These are phyloP conservation scores for Drosophila crucigera DNA, from an alignment of 2,888 invertebrate genomes.

Conservation along the genomic window DNA sequence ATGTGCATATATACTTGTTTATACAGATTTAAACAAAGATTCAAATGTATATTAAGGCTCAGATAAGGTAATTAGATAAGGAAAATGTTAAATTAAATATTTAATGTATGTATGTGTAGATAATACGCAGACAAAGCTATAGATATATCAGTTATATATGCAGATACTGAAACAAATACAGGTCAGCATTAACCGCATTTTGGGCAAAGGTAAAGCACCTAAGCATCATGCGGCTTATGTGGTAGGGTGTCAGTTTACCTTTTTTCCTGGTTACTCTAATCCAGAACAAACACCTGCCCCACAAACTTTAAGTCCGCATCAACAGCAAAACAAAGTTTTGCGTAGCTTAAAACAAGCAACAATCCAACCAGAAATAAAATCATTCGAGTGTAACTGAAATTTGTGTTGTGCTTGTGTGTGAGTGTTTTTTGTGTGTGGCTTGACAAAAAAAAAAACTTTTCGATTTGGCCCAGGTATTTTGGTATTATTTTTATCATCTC, in stretches of 20 bases:
- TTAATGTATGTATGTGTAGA: background rate
- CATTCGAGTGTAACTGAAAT: conserved; percentile 68
- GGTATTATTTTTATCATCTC: conserved; percentile 39
- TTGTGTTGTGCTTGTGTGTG: conserved; percentile 26
- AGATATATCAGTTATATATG: background rate
- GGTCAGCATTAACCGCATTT: conserved; percentile 11
- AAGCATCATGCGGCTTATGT: conserved; percentile 30
- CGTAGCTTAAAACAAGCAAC: conserved; percentile 51
- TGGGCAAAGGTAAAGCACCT: conserved; percentile 11
- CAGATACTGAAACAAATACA: background rate
- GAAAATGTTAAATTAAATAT: background rate
- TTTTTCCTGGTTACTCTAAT: conserved; percentile 41
- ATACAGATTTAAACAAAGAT: background rate
- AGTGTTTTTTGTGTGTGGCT: conserved; percentile 16
- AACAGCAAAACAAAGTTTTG: conserved; percentile 64
- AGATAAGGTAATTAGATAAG: background rate
- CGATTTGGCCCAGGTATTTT: conserved; percentile 63
- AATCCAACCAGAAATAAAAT: conserved; percentile 68
- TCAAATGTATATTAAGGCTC: background rate
- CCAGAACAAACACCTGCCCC: conserved; percentile 72
- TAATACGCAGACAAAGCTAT: background rate
- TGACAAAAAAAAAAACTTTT: conserved; percentile 64
- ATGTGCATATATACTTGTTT: background rate
- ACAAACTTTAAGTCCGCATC: conserved; percentile 73
- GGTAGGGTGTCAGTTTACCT: conserved; percentile 28